phyloP scores from a whole-genome alignment of 1,140 invertebrate genomes.

The Drosophila fuyamai region DNA sequence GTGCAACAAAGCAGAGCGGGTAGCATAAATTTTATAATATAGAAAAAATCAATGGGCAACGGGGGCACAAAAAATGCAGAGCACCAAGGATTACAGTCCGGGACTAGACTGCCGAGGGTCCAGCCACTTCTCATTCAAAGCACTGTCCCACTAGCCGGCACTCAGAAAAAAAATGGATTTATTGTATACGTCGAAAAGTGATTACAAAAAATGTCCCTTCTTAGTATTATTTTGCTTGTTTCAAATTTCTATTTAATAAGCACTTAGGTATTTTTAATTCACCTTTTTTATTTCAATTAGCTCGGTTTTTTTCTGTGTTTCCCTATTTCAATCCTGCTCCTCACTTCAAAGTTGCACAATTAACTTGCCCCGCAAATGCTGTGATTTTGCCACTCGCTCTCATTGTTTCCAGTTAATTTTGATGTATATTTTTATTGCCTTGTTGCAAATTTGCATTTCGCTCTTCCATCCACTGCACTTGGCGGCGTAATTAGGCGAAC shows the following conservation, averaged over 20 bases:
- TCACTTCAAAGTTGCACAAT: conserved; percentile 47
- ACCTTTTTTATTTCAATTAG: background rate
- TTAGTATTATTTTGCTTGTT: no score
- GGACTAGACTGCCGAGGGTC: conserved; percentile 46
- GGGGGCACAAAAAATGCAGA: conserved; percentile 29
- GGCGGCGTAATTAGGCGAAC: conserved; percentile 49
- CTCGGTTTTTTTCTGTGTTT: conserved; percentile 1
- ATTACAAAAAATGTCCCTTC: no score
- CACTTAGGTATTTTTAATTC: background rate
- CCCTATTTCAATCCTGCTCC: background rate
- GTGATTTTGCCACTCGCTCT: conserved; percentile 26
- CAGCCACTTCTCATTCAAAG: conserved; percentile 48
- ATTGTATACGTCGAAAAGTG: background rate
- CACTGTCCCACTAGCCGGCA: conserved; percentile 39
- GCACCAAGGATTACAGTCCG: conserved; percentile 36
- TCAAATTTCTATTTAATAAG: no score
- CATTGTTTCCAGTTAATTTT: conserved; percentile 59
- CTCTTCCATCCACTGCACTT: conserved; percentile 39
- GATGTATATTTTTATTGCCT: conserved; percentile 40
- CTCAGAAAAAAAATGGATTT: background rate
- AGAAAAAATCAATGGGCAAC: conserved; percentile 57
- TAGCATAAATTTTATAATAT: conserved; percentile 64
- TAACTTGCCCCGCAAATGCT: conserved; percentile 40
- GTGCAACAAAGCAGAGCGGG: conserved; percentile 54
- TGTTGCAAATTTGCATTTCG: conserved; percentile 50